Conservation (phyloP, 2,888 invertebrate genomes). For the Baronia brevicornis region DNA sequence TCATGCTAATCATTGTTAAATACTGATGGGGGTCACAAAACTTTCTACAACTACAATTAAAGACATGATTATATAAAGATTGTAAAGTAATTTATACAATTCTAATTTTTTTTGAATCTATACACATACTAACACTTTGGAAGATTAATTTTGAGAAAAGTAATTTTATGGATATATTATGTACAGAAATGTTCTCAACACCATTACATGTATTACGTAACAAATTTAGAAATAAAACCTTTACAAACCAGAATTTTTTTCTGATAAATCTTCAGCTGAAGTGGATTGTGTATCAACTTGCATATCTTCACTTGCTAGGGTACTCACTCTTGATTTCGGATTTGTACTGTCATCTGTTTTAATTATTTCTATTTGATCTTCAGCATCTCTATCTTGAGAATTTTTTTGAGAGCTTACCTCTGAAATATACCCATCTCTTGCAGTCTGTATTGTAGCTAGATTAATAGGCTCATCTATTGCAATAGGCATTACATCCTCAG, state of each 20-base stretch:
- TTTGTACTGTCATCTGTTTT: constrained; percentile 36
- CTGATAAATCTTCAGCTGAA: constrained; percentile 60
- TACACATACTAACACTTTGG: too few species aligned
- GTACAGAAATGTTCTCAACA: too few species aligned
- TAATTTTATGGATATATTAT: too few species aligned
- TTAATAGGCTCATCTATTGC: constrained; percentile 63
- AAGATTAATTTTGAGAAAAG: too few species aligned
- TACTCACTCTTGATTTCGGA: constrained; percentile 28
- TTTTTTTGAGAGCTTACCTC: constrained; percentile 10
- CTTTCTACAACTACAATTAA: too few species aligned
- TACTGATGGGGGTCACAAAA: too few species aligned
- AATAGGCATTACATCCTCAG: constrained; percentile 44
- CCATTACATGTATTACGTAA: too few species aligned
- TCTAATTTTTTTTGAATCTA: too few species aligned
- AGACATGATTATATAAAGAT: too few species aligned
- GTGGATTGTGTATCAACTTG: constrained; percentile 59
- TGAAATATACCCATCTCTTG: constrained; percentile 57
- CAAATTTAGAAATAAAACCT: too few species aligned
- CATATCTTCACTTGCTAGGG: constrained; percentile 52
- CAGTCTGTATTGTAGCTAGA: constrained; percentile 52
- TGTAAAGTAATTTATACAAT: too few species aligned
- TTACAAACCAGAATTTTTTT: constrained; percentile 51
- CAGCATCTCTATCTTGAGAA: constrained; percentile 25
- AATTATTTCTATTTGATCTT: constrained; percentile 34
- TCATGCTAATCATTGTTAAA: too few species aligned